Evolutionary conservation across 2,888 invertebrate species (phyloP), one percentile per base, ranked within the genome.

Genomic region (Clunio marinus): DNA sequence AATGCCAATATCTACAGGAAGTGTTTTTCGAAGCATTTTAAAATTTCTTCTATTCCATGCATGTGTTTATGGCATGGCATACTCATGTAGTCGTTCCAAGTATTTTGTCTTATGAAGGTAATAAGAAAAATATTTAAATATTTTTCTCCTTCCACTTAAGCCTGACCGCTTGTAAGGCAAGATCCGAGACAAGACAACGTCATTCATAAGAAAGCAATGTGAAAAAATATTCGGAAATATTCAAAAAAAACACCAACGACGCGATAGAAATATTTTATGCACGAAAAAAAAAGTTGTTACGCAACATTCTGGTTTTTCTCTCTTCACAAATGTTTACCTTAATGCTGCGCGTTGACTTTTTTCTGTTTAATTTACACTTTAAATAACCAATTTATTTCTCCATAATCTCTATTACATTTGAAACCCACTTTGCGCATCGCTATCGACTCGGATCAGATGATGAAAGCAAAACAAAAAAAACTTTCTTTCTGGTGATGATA

Each of bases 1-100:
- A 63, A 46, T 63, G 63, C 63, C 63, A 63, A 63, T 63, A 63
- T 46, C 37, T 46, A 17, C 45, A 63, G 63, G 63, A 63, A 63
- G 45, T 63, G 20, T 27, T 27, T 63, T 63, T 60, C 35, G 2
- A 41, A n/a, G 20, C 51, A 51, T 51, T 32, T 7, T 7, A 10
- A 4, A 32, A 32, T 32, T 51, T 51, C 51, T 51, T 41, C 41
- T 32, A 8, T 32, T 4, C 10, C 10, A 15, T 41, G 41, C 15
- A n/a, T 10, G 41, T 41, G n/a, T n/a, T 41, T 15, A n/a, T 41
- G 10, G 41, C 41, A 41, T 41, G 41, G n/a, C n/a, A n/a, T n/a
- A n/a, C n/a, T n/a, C n/a, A n/a, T n/a, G n/a, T n/a, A n/a, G n/a
- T n/a, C n/a, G n/a, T n/a, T n/a, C n/a, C n/a, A n/a, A n/a, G n/a